A percentile compares a stretch with the other conserved stretches of the same genome.
Conservation (phyloP, 2,113 vertebrate species). For the Tragelaphus imberbis region DNA sequence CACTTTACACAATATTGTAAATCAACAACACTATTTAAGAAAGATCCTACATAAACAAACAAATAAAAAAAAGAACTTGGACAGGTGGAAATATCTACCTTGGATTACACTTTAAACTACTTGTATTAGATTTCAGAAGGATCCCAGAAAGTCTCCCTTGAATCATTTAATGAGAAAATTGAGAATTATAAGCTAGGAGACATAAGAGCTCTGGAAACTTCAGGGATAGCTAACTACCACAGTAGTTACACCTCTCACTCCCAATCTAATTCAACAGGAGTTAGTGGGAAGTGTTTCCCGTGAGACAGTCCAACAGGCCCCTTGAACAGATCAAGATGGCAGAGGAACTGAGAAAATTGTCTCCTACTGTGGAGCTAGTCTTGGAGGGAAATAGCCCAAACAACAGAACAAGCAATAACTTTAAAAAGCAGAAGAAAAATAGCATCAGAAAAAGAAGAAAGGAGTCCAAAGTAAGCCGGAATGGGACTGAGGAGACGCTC, state of each 20-base stretch:
- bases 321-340: neutral
- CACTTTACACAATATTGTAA: neutral
- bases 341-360: neutral
- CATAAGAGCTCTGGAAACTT: neutral
- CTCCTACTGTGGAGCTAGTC: neutral
- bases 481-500: neutral
- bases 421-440: neutral
- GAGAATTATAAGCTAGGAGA: neutral
- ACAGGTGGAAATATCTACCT: neutral
- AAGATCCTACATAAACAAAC: neutral
- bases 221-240: neutral
- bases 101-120: neutral
- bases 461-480: neutral
- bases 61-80: neutral
- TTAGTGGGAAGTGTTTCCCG: neutral
- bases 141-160: neutral
- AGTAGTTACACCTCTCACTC: neutral
- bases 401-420: neutral
- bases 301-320: neutral
- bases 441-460: neutral
- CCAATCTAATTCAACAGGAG: neutral
- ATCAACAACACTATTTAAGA: neutral
- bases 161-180: neutral
- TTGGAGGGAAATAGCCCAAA: neutral
- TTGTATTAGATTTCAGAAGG: neutral